Evolutionary conservation across 1,140 invertebrate species (phyloP).

Genomic region (Leptinotarsa undecemlineata): DNA sequence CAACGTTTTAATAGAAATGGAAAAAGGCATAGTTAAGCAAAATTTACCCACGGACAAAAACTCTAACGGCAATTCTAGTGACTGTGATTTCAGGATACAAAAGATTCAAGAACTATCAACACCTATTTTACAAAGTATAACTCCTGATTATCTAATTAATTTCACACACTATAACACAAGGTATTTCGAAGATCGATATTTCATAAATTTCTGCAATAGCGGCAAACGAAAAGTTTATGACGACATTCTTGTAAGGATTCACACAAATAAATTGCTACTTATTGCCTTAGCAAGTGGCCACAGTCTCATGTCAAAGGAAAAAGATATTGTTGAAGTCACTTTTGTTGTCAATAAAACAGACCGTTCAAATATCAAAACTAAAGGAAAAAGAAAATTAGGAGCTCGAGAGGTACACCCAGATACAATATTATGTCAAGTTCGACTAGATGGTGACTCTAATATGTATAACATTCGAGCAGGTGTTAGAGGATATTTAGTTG

Average conservation of each 20-base stretch:
- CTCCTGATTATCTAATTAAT: background rate
- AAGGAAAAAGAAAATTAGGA: slow-evolving; percentile 17
- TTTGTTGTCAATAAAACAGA: slow-evolving; percentile 16
- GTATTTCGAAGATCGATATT: slow-evolving; percentile 22
- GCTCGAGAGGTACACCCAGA: slow-evolving; percentile 5
- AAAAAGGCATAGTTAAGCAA: background rate
- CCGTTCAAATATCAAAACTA: background rate
- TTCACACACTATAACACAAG: slow-evolving; percentile 17
- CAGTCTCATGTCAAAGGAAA: background rate
- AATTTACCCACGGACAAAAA: background rate
- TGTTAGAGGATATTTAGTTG: slow-evolving; percentile 10
- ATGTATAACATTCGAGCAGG: slow-evolving; percentile 18
- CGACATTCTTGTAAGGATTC: slow-evolving; percentile 13
- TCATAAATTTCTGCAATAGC: background rate
- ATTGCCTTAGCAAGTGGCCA: slow-evolving; percentile 10
- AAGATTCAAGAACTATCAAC: slow-evolving; percentile 36
- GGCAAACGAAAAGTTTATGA: slow-evolving; percentile 6
- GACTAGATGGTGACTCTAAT: slow-evolving; percentile 5
- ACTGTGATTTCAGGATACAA: background rate
- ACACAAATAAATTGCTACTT: slow-evolving; percentile 21
- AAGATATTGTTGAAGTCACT: slow-evolving; percentile 12
- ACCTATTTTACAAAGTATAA: slow-evolving; percentile 1
- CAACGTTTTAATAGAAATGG: background rate
- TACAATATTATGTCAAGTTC: slow-evolving; percentile 21
- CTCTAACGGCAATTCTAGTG: background rate